phyloP scores from a whole-genome alignment of 2,113 vertebrate genomes.

The Lepisosteus osseus region DNA sequence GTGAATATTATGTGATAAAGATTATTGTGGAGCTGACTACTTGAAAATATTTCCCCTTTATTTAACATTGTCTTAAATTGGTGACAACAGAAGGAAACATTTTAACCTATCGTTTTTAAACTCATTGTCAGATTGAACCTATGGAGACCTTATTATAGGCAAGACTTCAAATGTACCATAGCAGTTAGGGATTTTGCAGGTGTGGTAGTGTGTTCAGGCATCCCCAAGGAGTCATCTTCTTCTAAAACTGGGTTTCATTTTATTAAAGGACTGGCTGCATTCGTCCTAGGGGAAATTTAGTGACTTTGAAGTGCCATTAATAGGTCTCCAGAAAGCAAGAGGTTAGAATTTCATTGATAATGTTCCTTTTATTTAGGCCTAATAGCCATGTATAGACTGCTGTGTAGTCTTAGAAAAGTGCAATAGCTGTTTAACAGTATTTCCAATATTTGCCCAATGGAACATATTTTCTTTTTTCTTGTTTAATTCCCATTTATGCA shows the following conservation, averaged over 20 bases:
- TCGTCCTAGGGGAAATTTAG: conserved; percentile 27
- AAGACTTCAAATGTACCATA: not conserved
- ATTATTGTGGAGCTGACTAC: no score
- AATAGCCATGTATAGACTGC: conserved; percentile 34
- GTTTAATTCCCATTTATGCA: no score
- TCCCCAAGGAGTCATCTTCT: not conserved
- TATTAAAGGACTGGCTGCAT: not conserved
- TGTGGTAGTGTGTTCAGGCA: not conserved
- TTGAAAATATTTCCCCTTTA: no score
- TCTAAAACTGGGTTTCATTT: conserved; percentile 25
- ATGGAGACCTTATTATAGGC: not conserved
- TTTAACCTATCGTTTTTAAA: not conserved
- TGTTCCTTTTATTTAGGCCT: conserved; percentile 38
- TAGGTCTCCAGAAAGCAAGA: conserved; percentile 17
- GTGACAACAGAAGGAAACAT: not conserved
- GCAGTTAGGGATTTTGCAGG: not conserved
- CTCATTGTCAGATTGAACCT: not conserved
- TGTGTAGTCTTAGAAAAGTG: conserved; percentile 13
- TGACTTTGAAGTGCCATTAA: conserved; percentile 49
- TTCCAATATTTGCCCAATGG: no score
- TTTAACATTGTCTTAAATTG: no score
- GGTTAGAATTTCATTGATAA: conserved; percentile 41
- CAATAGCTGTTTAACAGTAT: no score
- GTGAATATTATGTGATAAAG: no score
- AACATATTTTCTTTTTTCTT: no score